A percentile compares a stretch with the other conserved stretches of the same genome.
These are phyloP conservation scores for Hippocampus mohnikei DNA, from an alignment of 2,113 vertebrate species.

Conservation along the genomic window DNA sequence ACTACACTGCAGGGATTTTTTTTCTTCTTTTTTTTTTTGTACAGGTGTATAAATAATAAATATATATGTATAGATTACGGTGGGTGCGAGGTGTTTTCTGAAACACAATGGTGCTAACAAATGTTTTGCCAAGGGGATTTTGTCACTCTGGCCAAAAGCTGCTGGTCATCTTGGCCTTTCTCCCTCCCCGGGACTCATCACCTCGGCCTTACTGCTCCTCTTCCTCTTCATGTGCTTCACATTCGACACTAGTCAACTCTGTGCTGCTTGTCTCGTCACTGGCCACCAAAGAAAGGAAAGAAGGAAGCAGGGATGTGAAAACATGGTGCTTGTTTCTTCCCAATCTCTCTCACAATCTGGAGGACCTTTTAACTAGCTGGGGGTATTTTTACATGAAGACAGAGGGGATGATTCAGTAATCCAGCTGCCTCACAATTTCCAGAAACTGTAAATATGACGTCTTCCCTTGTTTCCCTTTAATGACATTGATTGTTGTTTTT, in stretches of 20 bases:
- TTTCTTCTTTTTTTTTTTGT: conserved; percentile 64
- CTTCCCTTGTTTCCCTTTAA: conserved; percentile 8
- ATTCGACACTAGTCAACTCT: not conserved
- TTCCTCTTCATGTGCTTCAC: conserved; percentile 31
- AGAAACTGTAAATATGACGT: conserved; percentile 29
- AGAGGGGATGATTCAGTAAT: not conserved
- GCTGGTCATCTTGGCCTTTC: conserved; percentile 53
- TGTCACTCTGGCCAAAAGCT: conserved; percentile 52
- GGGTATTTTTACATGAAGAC: too few species aligned
- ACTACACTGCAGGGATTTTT: conserved; percentile 91
- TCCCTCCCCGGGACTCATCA: conserved; percentile 42
- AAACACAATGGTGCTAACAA: conserved; percentile 79
- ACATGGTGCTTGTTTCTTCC: conserved; percentile 43
- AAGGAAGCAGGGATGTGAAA: conserved; percentile 59
- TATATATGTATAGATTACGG: not conserved
- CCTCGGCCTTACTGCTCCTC: conserved; percentile 66
- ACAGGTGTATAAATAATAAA: conserved; percentile 46
- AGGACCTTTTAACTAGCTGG: not conserved
- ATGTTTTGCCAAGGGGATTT: conserved; percentile 75
- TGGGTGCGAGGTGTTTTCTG: not conserved
- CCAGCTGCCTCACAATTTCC: not conserved
- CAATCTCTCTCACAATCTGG: not conserved
- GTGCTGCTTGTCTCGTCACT: conserved; percentile 8
- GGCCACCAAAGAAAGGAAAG: conserved; percentile 57
- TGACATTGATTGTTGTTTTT: conserved; percentile 9